phyloP scores from a whole-genome alignment of 2,888 invertebrate genomes.

The Acleris laterana region DNA sequence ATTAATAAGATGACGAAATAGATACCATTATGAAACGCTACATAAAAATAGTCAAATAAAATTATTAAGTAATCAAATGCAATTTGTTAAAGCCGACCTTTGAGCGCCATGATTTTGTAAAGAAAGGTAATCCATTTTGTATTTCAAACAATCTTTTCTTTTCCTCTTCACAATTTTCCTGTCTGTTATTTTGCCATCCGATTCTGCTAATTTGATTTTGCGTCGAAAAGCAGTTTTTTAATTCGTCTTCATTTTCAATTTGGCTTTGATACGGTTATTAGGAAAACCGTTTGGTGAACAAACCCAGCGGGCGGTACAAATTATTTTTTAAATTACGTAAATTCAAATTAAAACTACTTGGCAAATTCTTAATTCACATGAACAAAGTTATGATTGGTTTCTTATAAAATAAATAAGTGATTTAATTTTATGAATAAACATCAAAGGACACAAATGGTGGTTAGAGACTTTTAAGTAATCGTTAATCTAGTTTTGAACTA shows the following conservation, averaged over 20 bases:
- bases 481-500: no score
- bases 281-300: conserved; percentile 7
- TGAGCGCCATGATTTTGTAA: conserved; percentile 24
- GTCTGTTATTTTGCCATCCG: conserved; percentile 28
- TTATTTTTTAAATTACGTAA: no score
- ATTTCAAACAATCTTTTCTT: conserved; percentile 35
- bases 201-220: conserved; percentile 34
- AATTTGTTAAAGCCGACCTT: conserved; percentile 21
- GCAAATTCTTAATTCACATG: no score
- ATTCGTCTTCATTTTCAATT: conserved; percentile 19
- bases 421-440: no score
- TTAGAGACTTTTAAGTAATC: no score
- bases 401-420: no score
- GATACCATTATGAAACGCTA: not conserved
- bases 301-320: conserved; percentile 5
- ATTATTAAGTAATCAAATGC: conserved; percentile 16
- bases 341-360: no score
- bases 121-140: conserved; percentile 35
- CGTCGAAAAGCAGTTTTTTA: conserved; percentile 24
- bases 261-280: conserved; percentile 27
- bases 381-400: no score
- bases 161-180: conserved; percentile 31
- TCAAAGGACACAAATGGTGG: no score
- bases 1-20: no score
- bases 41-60: not conserved